These are phyloP conservation scores for Microcebus jonahi DNA, from an alignment of 2,113 vertebrate species.

Conservation along the genomic window DNA sequence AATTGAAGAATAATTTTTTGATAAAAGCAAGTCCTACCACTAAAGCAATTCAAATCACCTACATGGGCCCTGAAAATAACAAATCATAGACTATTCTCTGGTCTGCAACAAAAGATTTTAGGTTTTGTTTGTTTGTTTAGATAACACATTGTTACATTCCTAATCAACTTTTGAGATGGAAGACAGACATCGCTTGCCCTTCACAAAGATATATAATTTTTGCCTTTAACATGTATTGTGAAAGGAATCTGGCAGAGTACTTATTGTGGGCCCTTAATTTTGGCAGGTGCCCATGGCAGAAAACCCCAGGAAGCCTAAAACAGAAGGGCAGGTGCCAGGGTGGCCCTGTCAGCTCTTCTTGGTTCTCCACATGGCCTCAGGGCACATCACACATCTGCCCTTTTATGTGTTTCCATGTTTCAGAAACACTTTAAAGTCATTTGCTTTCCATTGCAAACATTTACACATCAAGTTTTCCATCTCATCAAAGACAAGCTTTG, in stretches of 20 bases:
- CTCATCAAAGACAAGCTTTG: background rate
- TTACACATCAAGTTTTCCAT: background rate
- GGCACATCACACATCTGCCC: too few species aligned
- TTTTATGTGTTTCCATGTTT: background rate
- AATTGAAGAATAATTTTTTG: conserved; percentile 72
- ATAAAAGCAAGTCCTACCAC: background rate
- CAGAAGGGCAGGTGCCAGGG: too few species aligned
- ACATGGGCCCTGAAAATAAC: background rate
- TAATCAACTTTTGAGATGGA: background rate
- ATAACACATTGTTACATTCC: conserved; percentile 19
- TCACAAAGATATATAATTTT: background rate
- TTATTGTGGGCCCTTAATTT: background rate
- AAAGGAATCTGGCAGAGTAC: background rate
- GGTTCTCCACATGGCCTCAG: background rate
- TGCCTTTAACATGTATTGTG: background rate
- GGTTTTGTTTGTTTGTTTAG: background rate
- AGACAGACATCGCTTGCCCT: background rate
- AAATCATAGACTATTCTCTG: background rate
- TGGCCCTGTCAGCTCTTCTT: rapidly evolving
- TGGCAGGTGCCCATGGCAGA: rapidly evolving
- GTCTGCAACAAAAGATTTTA: background rate
- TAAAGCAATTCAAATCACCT: conserved; percentile 29
- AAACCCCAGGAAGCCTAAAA: background rate
- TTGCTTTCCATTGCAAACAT: background rate
- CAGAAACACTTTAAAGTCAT: background rate